phyloP scores from a whole-genome alignment of 1,140 invertebrate genomes.

The Penaeus chinensis region DNA sequence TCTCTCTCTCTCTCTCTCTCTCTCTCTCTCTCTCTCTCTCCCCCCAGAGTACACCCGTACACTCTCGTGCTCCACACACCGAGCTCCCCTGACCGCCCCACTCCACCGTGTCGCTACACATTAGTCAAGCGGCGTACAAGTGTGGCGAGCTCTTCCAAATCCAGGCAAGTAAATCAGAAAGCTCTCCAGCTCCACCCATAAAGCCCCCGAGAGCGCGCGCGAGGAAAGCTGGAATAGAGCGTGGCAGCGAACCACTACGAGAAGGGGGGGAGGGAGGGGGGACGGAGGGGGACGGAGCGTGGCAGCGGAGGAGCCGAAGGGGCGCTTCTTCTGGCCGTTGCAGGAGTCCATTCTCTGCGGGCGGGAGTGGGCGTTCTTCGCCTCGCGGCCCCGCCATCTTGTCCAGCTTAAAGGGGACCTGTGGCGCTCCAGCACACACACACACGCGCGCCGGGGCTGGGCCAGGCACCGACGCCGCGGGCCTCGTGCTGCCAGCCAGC shows the following conservation, averaged over 20 bases:
- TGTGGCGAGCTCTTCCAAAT: too few relatives aligned
- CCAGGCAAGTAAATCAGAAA: too few relatives aligned
- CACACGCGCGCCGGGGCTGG: too few relatives aligned
- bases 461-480: too few relatives aligned
- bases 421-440: constrained; percentile 27
- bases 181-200: neutral
- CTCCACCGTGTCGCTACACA: neutral
- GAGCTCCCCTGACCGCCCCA: neutral
- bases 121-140: too few relatives aligned
- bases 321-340: constrained; percentile 30
- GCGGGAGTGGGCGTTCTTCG: constrained; percentile 49
- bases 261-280: too few relatives aligned
- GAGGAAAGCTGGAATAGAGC: constrained; percentile 24
- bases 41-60: neutral
- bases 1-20: too few relatives aligned
- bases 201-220: constrained; percentile 5
- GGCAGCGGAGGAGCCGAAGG: neutral
- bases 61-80: constrained; percentile 10
- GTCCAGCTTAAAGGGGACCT: constrained; percentile 59
- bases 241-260: constrained; percentile 23
- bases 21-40: too few relatives aligned
- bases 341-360: constrained; percentile 52
- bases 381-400: constrained; percentile 49
- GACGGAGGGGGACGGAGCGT: too few relatives aligned
- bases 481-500: too few relatives aligned